Conservation (phyloP, 37 sponge, comb jelly and placozoan species). For the Eunapius fragilis region DNA sequence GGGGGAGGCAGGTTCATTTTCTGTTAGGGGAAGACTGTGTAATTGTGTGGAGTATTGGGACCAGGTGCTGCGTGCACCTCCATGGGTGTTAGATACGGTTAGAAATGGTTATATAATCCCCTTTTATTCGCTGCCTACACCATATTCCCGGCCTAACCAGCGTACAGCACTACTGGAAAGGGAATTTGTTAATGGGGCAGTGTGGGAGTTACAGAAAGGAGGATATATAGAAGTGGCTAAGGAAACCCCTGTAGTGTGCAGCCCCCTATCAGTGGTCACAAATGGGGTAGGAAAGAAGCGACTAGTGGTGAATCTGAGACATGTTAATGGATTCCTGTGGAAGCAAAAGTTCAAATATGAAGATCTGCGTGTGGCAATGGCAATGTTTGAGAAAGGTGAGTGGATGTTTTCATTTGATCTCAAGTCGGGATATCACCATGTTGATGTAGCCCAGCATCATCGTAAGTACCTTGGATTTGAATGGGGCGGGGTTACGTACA, state of each 20-base stretch:
- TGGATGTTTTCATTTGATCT: conserved; percentile 14
- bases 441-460: conserved; percentile 7
- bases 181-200: conserved; percentile 1
- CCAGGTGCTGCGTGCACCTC: neutral
- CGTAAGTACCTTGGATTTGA: conserved; percentile 21
- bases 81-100: neutral
- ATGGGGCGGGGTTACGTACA: neutral
- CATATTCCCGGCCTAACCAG: neutral
- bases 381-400: conserved; percentile 19
- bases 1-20: too few species aligned
- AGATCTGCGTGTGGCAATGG: conserved; percentile 4
- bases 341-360: conserved; percentile 6
- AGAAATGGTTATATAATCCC: conserved; percentile 15
- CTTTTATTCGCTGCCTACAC: neutral
- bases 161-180: neutral
- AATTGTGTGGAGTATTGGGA: neutral
- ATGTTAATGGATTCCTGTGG: neutral
- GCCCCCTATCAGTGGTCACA: conserved; percentile 4
- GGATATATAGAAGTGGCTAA: neutral
- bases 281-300: neutral
- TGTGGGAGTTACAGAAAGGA: neutral
- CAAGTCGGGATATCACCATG: conserved; percentile 8
- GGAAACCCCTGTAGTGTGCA: neutral
- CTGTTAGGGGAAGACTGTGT: too few species aligned
- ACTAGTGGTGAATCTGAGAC: conserved; percentile 6